A percentile compares a stretch with the other conserved stretches of the same genome.
Conservation (phyloP, 2,888 invertebrate species). For the Lacanobia wlatinum region DNA sequence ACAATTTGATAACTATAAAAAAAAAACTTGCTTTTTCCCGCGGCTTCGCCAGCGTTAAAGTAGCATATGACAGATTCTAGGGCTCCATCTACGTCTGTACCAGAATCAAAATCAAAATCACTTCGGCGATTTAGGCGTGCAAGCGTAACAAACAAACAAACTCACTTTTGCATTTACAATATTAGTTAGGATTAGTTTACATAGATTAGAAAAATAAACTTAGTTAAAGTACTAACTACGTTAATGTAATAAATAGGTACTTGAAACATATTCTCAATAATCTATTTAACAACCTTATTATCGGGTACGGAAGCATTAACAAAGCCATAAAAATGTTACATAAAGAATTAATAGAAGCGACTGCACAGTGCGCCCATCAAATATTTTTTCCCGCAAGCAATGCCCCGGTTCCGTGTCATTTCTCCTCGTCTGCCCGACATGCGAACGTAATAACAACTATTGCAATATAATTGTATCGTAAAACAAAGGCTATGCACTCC, state of each 20-base stretch:
- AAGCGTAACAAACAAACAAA: background rate
- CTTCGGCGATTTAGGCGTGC: too few species aligned
- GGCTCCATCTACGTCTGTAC: too few species aligned
- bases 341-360: slow-evolving; percentile 47
- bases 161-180: background rate
- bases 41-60: too few species aligned
- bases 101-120: too few species aligned
- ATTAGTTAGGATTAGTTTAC: background rate
- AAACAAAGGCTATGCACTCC: slow-evolving; percentile 80
- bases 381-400: slow-evolving; percentile 63
- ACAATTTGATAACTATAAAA: too few species aligned
- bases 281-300: slow-evolving; percentile 15
- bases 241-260: background rate
- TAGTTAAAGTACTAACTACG: background rate
- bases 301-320: slow-evolving; percentile 36
- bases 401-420: slow-evolving; percentile 75
- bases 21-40: too few species aligned
- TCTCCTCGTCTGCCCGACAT: slow-evolving; percentile 74
- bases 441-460: slow-evolving; percentile 79
- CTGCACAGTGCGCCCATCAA: slow-evolving; percentile 55
- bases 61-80: too few species aligned
- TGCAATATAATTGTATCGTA: slow-evolving; percentile 76
- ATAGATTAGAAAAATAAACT: background rate
- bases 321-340: slow-evolving; percentile 33
- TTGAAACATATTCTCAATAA: background rate